Percentiles rank a stretch among this genome's conserved stretches.
phyloP scores from a whole-genome alignment of 92 coral and sea anemone genomes.

The Anthopleura xanthogrammica region DNA sequence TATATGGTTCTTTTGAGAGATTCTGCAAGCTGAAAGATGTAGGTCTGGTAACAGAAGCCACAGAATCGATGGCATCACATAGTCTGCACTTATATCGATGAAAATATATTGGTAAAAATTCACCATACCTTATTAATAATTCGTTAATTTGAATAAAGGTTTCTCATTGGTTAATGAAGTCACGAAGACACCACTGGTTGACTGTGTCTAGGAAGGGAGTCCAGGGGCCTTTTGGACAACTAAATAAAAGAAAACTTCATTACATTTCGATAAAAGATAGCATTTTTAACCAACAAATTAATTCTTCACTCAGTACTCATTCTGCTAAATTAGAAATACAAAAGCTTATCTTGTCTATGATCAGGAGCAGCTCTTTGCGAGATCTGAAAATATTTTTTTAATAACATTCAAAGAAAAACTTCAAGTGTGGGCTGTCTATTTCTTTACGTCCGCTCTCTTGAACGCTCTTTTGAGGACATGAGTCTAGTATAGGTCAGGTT shows the following conservation, averaged over 20 bases:
- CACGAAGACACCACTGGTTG: background rate
- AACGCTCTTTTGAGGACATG: no score
- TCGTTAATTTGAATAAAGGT: background rate
- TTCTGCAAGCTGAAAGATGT: background rate
- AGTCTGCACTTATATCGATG: background rate
- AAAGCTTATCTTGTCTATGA: background rate
- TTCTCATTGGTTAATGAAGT: constrained; percentile 1
- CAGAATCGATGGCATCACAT: background rate
- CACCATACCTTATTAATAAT: background rate
- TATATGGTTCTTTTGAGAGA: background rate
- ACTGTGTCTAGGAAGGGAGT: background rate
- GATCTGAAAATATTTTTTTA: background rate
- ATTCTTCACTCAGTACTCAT: background rate
- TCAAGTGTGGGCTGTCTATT: no score
- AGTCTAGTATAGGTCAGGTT: no score
- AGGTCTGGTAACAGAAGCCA: background rate
- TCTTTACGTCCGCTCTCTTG: no score
- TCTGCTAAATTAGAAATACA: background rate
- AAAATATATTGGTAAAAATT: background rate
- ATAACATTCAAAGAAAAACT: background rate
- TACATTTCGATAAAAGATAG: background rate
- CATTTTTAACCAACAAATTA: background rate
- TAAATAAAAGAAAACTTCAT: background rate
- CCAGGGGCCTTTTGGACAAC: background rate
- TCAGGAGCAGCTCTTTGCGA: background rate